Evolutionary conservation across 2,113 vertebrate species (phyloP), one percentile per base, ranked within the genome.

Genomic region (Rhegmatorhina hoffmannsi): DNA sequence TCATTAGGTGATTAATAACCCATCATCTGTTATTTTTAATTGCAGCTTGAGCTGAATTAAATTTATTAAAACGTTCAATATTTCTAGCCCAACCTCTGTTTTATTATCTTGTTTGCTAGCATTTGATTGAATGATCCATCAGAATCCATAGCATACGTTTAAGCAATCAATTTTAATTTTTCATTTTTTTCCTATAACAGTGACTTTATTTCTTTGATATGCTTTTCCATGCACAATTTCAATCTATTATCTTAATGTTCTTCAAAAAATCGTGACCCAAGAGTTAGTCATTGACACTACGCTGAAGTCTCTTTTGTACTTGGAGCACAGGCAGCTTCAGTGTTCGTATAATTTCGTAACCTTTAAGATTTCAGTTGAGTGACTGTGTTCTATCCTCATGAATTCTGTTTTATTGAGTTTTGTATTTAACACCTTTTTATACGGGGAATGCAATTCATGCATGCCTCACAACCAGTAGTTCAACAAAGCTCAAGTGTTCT

Each of bases 401-500:
- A 79, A 69, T 83, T 75, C 87, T 81, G 36, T 78, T 96, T 92
- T 63, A 91, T 2, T 75, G 52, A 73, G 40, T 91, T 96, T 80
- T 7, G 0, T 70, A 89, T 87, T 93, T 75, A 77, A 53, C 40
- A 49, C 59, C 33, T 62, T 95, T 95, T 87, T 92, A 49, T 56
- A 66, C 33, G 83, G 56, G 16, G 59, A 89, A 47, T 52, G n/a
- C 44, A 93, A 56, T 78, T 93, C 91, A 93, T 79, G 67, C 83
- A 29, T 87, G 40, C 38, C 69, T 86, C 75, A 70, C 56, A 81
- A 86, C 6, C 46, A 93, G 74, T 33, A 84, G 34, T 72, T 66
- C 68, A 92, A 94, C 90, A 96, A 95, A 86, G 68, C 81, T 87
- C 91, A 92, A 87, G 76, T 92, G 82, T 95, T 95, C 93, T 94